Conservation (phyloP, 2,113 vertebrate species). For the Sylvilagus bachmani region DNA sequence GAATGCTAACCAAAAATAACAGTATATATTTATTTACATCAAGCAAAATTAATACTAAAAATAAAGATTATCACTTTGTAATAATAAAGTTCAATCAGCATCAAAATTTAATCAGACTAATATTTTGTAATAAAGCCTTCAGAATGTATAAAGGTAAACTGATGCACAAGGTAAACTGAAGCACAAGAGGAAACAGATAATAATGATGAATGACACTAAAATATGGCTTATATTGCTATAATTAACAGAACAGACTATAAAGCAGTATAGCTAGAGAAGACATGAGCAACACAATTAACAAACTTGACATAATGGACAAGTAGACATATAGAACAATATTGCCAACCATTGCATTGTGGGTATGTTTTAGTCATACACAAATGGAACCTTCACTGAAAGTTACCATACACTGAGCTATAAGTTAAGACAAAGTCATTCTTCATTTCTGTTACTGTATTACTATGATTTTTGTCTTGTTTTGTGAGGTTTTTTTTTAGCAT, state of each 20-base stretch:
- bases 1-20: conserved; percentile 11
- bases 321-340: not conserved
- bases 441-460: not conserved
- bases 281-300: not conserved
- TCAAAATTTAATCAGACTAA: not conserved
- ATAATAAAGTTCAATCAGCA: not conserved
- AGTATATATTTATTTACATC: not conserved
- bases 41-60: not conserved
- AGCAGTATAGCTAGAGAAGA: not conserved
- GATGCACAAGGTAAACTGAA: not conserved
- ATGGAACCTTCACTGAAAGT: not conserved
- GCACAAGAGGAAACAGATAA: not conserved
- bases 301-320: not conserved
- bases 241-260: not conserved
- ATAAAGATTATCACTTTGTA: not conserved
- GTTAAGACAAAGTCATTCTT: conserved; percentile 35
- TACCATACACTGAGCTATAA: not conserved
- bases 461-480: not conserved
- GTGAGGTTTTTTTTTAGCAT: not conserved
- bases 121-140: not conserved
- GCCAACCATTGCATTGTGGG: not conserved
- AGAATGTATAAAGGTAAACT: not conserved
- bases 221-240: not conserved
- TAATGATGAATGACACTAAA: not conserved
- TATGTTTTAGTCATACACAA: not conserved